Evolutionary conservation across 2,888 invertebrate genomes (phyloP).

Genomic region (Dugesia japonica): DNA sequence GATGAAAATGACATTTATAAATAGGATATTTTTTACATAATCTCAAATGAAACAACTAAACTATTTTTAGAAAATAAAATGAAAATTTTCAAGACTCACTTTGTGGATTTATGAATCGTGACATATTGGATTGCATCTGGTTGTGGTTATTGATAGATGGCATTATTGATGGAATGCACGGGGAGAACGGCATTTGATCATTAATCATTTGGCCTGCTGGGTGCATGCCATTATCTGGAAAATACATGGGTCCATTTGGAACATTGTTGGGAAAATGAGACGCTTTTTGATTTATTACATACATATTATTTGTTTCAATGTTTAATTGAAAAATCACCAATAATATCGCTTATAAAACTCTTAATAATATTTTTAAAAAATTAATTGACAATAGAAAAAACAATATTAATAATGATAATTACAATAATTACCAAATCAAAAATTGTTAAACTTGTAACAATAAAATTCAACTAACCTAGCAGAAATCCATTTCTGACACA

Average conservation of each 20-base stretch:
- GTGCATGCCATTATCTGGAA: neutral
- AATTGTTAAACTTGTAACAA: neutral
- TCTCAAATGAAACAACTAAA: too few relatives aligned
- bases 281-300: neutral
- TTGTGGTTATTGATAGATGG: neutral
- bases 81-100: neutral
- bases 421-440: neutral
- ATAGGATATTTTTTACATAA: too few relatives aligned
- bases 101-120: neutral
- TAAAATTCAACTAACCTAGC: neutral
- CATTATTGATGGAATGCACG: neutral
- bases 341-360: neutral
- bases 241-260: neutral
- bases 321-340: neutral
- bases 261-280: neutral
- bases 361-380: too few relatives aligned
- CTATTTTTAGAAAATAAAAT: too few relatives aligned
- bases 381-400: neutral
- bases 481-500: neutral
- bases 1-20: too few relatives aligned
- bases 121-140: neutral
- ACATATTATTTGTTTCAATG: neutral
- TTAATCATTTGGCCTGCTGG: neutral
- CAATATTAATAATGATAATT: neutral
- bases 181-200: neutral